Base-by-base conservation (phyloP, 2,797 vertebrate species). In the Enteromius argenteus region DNA sequence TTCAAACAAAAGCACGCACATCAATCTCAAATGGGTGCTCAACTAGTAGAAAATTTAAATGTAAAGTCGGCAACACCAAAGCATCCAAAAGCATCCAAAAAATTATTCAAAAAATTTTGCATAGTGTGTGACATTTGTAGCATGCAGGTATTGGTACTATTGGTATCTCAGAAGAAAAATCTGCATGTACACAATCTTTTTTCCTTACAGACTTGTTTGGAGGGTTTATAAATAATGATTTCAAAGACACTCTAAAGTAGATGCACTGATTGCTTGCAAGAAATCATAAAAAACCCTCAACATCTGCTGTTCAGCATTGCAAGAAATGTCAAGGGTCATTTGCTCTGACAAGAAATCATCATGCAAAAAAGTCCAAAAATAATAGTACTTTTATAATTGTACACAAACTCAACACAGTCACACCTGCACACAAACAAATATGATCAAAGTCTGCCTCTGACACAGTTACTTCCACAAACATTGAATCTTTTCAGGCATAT, bases 261-360 rank as follows among this genome's bases (percentile, higher is more conserved):
- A 62, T 76, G 2, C 35, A 39, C 7, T 62, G 39, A 78, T 21
- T 62, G 4, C 23, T 77, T 21, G n/a, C 23, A 44, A 23, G n/a
- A 62, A 17, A 30, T 17, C 1, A 56, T 17, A 37, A 39, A 11
- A 27, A 30, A 44, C 15, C 4, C 5, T 23, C 0, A 15, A 79
- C 17, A 80, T 39, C n/a, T 53, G 13, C 14, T 39, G n/a, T 69
- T 39, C 79, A 44, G 19, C 23, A 14, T 39, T 35, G 51, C n/a
- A 69, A 49, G 3, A 80, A 68, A 56, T 27, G 23, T 42, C 13
- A 79, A 68, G 79, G 39, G 75, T 77, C n/a, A 42, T 56, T 75
- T 19, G 17, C 72, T 46, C 62, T 35, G 27, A 62, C 1, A 7
- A 27, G 4, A 62, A 62, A 62, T 44, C 53, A 15, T 76, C 13